Conservation (phyloP, 2,888 invertebrate genomes). For the Pollenia amentaria region DNA sequence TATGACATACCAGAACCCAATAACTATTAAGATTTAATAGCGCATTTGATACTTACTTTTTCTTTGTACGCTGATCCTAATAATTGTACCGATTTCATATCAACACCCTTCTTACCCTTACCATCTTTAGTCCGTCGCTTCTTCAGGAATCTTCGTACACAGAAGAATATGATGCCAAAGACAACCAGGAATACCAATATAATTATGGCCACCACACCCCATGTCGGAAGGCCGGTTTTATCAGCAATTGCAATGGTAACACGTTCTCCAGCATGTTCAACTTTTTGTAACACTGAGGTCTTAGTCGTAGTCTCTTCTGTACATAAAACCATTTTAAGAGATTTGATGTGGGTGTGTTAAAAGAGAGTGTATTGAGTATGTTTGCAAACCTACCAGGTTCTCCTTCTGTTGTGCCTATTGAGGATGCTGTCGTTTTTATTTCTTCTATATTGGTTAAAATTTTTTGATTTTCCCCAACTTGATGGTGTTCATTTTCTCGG, state of each 20-base stretch:
- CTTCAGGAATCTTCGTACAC: conserved; percentile 96
- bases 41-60: conserved; percentile 90
- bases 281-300: conserved; percentile 81
- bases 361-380: neutral
- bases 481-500: conserved; percentile 78
- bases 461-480: conserved; percentile 80
- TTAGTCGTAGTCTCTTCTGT: conserved; percentile 79
- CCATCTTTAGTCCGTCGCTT: conserved; percentile 96
- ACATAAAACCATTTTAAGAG: neutral
- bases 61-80: conserved; percentile 98
- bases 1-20: conserved; percentile 86
- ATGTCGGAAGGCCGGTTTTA: conserved; percentile 92
- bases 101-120: conserved; percentile 98
- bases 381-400: conserved; percentile 78
- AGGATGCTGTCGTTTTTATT: conserved; percentile 78
- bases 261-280: conserved; percentile 85
- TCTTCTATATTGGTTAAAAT: conserved; percentile 76
- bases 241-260: conserved; percentile 88
- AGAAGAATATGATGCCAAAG: conserved; percentile 94
- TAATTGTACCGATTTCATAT: conserved; percentile 97
- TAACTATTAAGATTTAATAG: conserved; percentile 84
- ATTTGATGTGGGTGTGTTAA: neutral
- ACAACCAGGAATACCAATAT: conserved; percentile 92
- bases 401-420: conserved; percentile 80
- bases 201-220: conserved; percentile 93